Percentiles rank a stretch among this genome's conserved stretches.
Conservation (phyloP, 2,797 vertebrate genomes). For the Myotis findleyi region DNA sequence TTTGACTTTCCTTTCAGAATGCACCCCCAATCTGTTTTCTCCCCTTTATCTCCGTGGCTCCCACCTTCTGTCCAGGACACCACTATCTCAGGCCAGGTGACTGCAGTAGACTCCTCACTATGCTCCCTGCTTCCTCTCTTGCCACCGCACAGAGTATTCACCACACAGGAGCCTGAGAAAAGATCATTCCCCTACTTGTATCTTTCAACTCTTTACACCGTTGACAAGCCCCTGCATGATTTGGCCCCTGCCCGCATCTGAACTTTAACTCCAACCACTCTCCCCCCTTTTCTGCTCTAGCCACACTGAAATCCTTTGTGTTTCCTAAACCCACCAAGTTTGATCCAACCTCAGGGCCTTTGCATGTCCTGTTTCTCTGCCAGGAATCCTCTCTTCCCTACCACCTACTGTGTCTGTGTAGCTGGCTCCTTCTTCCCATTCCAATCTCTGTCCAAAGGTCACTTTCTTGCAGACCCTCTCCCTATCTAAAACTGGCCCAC, state of each 20-base stretch:
- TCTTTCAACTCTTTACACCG: background rate
- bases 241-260: background rate
- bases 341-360: constrained; percentile 17
- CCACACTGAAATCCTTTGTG: background rate
- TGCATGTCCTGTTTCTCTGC: background rate
- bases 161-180: background rate
- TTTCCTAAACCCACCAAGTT: background rate
- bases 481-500: background rate
- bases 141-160: background rate
- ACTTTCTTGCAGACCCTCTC: background rate
- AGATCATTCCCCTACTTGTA: background rate
- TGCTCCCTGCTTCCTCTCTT: background rate
- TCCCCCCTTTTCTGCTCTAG: background rate
- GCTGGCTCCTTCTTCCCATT: background rate
- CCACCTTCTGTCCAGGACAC: background rate
- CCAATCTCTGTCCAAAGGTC: background rate
- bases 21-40: background rate
- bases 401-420: background rate
- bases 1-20: constrained; percentile 7
- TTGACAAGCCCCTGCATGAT: background rate
- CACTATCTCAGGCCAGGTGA: background rate
- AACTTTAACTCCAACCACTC: background rate
- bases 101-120: background rate
- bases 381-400: background rate
- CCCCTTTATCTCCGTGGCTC: background rate